Evolutionary conservation across 1,140 invertebrate genomes (phyloP), one percentile per base, ranked within the genome.

Genomic region (Samia ricini): DNA sequence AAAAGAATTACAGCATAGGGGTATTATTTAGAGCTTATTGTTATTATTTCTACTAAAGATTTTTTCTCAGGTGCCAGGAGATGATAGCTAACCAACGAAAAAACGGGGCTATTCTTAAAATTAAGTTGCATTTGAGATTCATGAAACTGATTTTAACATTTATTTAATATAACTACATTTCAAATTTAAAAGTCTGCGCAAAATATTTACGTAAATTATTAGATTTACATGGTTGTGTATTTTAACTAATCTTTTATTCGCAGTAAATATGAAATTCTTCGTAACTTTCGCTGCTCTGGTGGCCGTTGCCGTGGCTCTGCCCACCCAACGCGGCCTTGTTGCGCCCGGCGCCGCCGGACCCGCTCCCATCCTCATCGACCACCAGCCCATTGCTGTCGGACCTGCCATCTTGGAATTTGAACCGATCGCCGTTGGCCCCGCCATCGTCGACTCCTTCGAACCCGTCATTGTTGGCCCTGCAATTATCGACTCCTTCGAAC

Each of bases 291-390:
- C 66, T 54, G 71, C 77, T 52, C 42, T 79, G 26, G 60, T 79
- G 42, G 72, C 75, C 52, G 68, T 78, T 57, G 78, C 72, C 51
- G 77, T 76, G 62, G 64, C 68, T 19, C 68, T 7, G 3, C 74
- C 71, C n/a, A 66, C 65, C n/a, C 61, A 59, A 26, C 63, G 54
- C 26, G 52, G 61, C 15, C 59, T 64, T 22, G 56, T 69, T 4
- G 48, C 19, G 23, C 60, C 64, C 15, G 59, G 50, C 15, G n/a
- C 36, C 26, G 61, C 24, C 19, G 60, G 58, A 10, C 59, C 66
- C 19, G 65, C 63, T 19, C 55, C 55, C 4, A 19, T 56, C 42
- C 54, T 60, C 24, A 26, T 66, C 12, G 63, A 56, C n/a, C 8
- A 18, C 12, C 49, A 51, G 20, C 67, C 69, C n/a, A 60, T 64